phyloP scores from a whole-genome alignment of 2,113 vertebrate species.

The Tachycineta bicolor region DNA sequence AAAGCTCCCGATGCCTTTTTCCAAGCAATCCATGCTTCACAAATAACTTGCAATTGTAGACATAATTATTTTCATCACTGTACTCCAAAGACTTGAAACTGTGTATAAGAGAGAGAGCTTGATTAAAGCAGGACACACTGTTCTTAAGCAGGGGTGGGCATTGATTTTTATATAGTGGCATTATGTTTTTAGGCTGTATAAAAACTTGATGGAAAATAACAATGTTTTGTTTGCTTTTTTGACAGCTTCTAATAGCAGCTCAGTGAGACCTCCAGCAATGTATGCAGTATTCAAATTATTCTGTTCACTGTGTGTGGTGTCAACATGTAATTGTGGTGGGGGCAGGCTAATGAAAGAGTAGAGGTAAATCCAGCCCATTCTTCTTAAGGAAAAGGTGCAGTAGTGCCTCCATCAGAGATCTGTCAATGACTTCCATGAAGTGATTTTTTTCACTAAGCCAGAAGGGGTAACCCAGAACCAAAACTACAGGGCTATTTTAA shows the following conservation, averaged over 20 bases:
- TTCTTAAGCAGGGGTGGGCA: not conserved
- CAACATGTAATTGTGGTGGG: constrained; percentile 41
- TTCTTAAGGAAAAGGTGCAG: not conserved
- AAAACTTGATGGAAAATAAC: constrained; percentile 8
- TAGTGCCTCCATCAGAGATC: not conserved
- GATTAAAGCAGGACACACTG: not conserved
- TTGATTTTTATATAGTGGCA: not conserved
- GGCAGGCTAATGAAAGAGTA: constrained; percentile 13
- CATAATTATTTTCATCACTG: not conserved
- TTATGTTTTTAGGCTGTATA: constrained; percentile 1
- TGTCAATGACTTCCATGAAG: not conserved
- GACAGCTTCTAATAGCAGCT: constrained; percentile 24
- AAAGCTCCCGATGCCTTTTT: not conserved
- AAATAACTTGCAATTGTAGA: rapidly evolving
- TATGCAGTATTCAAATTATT: constrained; percentile 29
- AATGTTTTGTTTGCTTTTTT: constrained; percentile 40
- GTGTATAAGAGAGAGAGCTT: not conserved
- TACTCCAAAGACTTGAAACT: not conserved
- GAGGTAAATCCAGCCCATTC: constrained; percentile 2
- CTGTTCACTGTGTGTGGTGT: not conserved
- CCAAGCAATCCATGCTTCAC: not conserved
- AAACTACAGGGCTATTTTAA: not conserved
- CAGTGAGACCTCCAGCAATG: constrained; percentile 27
- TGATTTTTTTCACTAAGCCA: not conserved
- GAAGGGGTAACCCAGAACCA: not conserved